Evolutionary conservation across 2,797 vertebrate species (phyloP).

Genomic region (Eulemur rubriventer): DNA sequence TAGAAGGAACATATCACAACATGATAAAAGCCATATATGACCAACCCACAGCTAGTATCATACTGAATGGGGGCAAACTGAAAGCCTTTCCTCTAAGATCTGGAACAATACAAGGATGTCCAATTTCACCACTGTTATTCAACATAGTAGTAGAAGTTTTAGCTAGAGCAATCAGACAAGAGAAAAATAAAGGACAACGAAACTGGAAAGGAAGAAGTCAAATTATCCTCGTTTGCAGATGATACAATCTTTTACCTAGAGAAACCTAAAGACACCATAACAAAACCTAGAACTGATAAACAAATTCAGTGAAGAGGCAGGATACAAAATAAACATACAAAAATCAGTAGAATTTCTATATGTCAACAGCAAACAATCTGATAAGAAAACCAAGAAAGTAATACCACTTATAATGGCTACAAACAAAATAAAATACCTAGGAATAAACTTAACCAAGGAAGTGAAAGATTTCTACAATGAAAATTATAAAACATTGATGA

Average conservation of each 20-base stretch:
- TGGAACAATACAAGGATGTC: not conserved
- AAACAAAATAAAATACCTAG: not conserved
- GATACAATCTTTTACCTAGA: not conserved
- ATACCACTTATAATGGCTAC: not conserved
- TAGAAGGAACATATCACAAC: not conserved
- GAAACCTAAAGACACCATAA: not conserved
- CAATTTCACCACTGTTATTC: not conserved
- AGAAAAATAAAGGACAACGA: not conserved
- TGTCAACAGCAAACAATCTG: not conserved
- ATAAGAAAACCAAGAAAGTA: not conserved
- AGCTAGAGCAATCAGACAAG: not conserved
- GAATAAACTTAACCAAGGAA: not conserved
- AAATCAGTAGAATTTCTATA: not conserved
- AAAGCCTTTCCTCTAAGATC: not conserved
- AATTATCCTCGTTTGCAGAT: not conserved
- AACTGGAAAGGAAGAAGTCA: not conserved
- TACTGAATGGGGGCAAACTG: not conserved
- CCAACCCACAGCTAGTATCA: not conserved
- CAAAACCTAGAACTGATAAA: not conserved
- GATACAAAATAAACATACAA: not conserved
- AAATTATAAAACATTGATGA: not conserved
- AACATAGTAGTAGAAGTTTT: not conserved
- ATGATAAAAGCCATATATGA: not conserved
- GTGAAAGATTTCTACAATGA: not conserved
- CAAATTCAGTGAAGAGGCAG: not conserved